These are phyloP conservation scores for Acrobeloides nanus DNA, from an alignment of 2,888 invertebrate species.

Conservation along the genomic window DNA sequence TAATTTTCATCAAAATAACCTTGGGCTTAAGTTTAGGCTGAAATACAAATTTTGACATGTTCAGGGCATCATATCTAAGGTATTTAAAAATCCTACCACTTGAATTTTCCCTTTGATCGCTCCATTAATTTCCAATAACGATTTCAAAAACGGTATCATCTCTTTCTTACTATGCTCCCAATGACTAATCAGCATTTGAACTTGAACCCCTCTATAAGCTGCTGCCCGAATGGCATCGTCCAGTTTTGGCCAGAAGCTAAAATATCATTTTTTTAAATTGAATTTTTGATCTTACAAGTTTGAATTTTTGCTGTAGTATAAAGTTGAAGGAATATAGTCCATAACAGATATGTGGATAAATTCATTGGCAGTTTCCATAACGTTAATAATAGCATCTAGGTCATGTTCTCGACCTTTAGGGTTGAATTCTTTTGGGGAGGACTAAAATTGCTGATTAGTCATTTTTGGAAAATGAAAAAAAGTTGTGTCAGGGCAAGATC, in stretches of 20 bases:
- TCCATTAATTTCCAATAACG: slow-evolving; percentile 59
- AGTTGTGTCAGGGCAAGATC: too few relatives aligned
- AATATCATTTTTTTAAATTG: too few relatives aligned
- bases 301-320: slow-evolving; percentile 58
- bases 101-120: slow-evolving; percentile 15
- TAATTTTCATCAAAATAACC: too few relatives aligned
- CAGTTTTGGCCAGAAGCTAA: slow-evolving; percentile 76
- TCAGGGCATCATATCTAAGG: not conserved
- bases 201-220: slow-evolving; percentile 68
- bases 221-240: slow-evolving; percentile 78
- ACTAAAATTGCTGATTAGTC: too few relatives aligned
- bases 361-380: slow-evolving; percentile 21
- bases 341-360: slow-evolving; percentile 70
- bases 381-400: slow-evolving; percentile 35
- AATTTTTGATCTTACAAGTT: slow-evolving; percentile 55
- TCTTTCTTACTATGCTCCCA: slow-evolving; percentile 63
- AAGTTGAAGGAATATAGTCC: slow-evolving; percentile 81
- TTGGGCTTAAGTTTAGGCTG: too few relatives aligned
- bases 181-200: slow-evolving; percentile 72
- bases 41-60: not conserved
- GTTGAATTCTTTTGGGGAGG: slow-evolving; percentile 41
- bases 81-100: slow-evolving; percentile 17
- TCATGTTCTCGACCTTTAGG: slow-evolving; percentile 48
- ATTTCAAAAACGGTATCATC: slow-evolving; percentile 62
- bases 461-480: too few relatives aligned